Evolutionary conservation across 2,797 vertebrate species (phyloP), one percentile per base, ranked within the genome.

Genomic region (Anisognathus igniventris): DNA sequence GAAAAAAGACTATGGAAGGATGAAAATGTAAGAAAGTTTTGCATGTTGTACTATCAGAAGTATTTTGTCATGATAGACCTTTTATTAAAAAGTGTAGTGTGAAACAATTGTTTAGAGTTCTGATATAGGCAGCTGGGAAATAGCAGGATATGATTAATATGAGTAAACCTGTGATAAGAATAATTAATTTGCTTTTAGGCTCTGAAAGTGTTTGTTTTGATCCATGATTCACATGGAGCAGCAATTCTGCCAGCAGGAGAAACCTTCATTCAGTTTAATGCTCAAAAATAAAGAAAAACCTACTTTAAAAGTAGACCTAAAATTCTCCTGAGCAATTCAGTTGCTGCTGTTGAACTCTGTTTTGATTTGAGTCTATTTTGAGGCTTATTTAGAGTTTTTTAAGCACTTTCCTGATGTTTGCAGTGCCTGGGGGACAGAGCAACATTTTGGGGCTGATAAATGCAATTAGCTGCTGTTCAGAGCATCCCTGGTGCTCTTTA

Each of bases 271-370:
- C 37, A 28, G 6, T 54, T 73, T 68, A 47, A 23, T 85, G 42
- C n/a, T 89, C 17, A 50, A 40, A 65, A 92, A 28, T 20, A 84
- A 56, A 17, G n/a, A 35, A 93, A 76, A 92, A 76, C 42, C 64
- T 71, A 1, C 17, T 51, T 61, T 31, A 73, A 62, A 50, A 44
- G 58, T 30, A 61, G 19, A 19, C 16, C 27, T 24, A 3, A 35
- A 28, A 28, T 56, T 31, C 61, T 60, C 71, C 37, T 70, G 35
- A 65, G 15, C n/a, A 23, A 35, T 22, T 68, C 25, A 20, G 22
- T 33, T 67, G n/a, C 65, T 93, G 51, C 53, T 71, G 12, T 80
- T 65, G 35, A 72, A 40, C 13, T 77, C 25, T 50, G 1, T 31
- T 53, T 76, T 44, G 42, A 12, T 75, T 64, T 54, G 24, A 77